phyloP scores from a whole-genome alignment of 2,113 vertebrate species.

The Sardina pilchardus region DNA sequence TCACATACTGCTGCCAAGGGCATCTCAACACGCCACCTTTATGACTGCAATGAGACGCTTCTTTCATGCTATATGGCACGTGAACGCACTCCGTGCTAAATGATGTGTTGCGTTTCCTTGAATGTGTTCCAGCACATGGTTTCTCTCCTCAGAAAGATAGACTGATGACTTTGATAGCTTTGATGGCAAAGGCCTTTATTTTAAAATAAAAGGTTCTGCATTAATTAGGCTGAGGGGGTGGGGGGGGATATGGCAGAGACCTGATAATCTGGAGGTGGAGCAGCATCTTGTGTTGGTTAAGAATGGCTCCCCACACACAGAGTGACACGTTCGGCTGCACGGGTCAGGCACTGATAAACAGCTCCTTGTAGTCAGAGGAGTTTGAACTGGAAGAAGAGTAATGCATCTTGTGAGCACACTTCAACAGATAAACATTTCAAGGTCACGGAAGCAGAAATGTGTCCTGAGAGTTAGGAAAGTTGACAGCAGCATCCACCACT shows the following conservation, averaged over 20 bases:
- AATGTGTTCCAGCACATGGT: constrained; percentile 16
- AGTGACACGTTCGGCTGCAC: neutral
- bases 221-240: neutral
- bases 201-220: neutral
- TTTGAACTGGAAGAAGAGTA: neutral
- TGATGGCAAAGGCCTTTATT: neutral
- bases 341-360: neutral
- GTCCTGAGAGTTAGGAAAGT: neutral
- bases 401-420: neutral
- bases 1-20: constrained; percentile 63
- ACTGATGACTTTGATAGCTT: neutral
- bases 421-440: neutral
- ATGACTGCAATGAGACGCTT: constrained; percentile 53
- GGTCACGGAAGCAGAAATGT: neutral
- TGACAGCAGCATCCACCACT: neutral
- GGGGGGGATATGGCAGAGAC: neutral
- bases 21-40: constrained; percentile 35
- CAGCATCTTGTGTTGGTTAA: neutral
- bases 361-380: neutral
- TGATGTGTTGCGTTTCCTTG: constrained; percentile 49
- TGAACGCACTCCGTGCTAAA: constrained; percentile 59
- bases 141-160: neutral
- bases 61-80: constrained; percentile 51
- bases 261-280: neutral
- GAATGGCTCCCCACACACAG: neutral